Evolutionary conservation across 2,113 vertebrate species (phyloP).

Genomic region (Corvus hawaiiensis): DNA sequence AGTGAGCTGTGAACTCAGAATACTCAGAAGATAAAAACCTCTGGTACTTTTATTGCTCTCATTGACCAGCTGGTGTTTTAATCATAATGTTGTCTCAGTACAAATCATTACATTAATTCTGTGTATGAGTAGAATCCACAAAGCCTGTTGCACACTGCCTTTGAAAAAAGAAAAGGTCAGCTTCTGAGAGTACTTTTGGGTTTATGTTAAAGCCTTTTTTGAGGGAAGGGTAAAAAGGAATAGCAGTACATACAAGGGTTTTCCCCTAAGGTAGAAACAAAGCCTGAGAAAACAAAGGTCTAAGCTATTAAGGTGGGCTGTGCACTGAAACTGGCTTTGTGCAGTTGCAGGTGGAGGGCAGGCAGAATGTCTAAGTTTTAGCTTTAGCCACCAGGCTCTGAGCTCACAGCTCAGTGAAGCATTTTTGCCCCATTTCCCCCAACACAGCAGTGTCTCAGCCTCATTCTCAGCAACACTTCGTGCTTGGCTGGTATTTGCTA

Average conservation of each 20-base stretch:
- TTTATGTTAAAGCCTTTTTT: neutral
- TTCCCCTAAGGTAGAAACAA: neutral
- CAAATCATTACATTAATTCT: slow-evolving; percentile 10
- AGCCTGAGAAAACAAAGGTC: neutral
- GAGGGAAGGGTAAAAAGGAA: neutral
- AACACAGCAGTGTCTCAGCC: rapidly evolving
- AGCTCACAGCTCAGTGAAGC: neutral
- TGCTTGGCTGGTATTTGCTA: neutral
- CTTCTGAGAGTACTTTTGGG: neutral
- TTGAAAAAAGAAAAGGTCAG: neutral
- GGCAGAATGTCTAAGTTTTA: neutral
- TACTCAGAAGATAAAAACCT: neutral
- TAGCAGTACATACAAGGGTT: rapidly evolving
- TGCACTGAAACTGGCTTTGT: neutral
- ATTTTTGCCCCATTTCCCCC: neutral
- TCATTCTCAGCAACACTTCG: neutral
- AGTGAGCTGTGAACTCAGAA: neutral
- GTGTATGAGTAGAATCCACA: neutral
- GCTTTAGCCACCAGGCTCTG: neutral
- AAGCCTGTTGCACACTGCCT: neutral
- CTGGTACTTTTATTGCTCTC: slow-evolving; percentile 4
- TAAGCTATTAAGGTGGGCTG: neutral
- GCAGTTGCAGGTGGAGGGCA: neutral
- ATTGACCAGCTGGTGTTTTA: slow-evolving; percentile 12
- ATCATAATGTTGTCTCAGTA: neutral